A percentile compares a stretch with the other conserved stretches of the same genome.
phyloP scores from a whole-genome alignment of 1,140 invertebrate genomes.

The Zophobas atratus region DNA sequence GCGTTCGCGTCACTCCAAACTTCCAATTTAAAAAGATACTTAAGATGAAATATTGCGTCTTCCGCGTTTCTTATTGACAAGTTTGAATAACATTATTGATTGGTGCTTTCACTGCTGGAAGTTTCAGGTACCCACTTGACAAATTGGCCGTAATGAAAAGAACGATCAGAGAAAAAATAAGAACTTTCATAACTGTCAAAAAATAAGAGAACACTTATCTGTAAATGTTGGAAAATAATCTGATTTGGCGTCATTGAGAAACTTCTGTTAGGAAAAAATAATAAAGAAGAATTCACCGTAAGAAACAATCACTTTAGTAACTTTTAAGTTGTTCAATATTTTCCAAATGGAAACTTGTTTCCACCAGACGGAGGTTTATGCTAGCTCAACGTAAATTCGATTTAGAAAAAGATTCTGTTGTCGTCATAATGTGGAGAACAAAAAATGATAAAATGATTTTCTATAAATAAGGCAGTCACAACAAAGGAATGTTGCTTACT shows the following conservation, averaged over 20 bases:
- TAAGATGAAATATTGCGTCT: constrained; percentile 44
- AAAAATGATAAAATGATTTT: no score
- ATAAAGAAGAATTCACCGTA: not conserved
- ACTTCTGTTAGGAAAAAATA: not conserved
- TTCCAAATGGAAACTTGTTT: not conserved
- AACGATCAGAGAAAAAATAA: constrained; percentile 2
- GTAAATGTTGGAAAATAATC: constrained; percentile 14
- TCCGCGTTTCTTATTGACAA: constrained; percentile 42
- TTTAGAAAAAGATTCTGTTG: no score
- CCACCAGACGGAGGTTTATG: no score
- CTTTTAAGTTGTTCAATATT: not conserved
- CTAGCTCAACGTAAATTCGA: no score
- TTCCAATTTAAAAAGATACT: constrained; percentile 31
- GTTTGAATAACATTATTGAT: constrained; percentile 47
- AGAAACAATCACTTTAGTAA: not conserved
- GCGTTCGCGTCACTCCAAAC: constrained; percentile 11
- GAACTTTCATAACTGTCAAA: constrained; percentile 17
- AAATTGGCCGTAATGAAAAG: constrained; percentile 35
- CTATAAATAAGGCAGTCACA: no score
- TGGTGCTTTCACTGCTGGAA: constrained; percentile 19
- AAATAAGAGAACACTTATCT: constrained; percentile 6
- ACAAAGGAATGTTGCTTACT: no score
- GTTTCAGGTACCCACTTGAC: constrained; percentile 41
- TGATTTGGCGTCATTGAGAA: constrained; percentile 2
- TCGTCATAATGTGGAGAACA: no score